phyloP scores from a whole-genome alignment of 2,888 invertebrate species.

The Drosophila eohydei region DNA sequence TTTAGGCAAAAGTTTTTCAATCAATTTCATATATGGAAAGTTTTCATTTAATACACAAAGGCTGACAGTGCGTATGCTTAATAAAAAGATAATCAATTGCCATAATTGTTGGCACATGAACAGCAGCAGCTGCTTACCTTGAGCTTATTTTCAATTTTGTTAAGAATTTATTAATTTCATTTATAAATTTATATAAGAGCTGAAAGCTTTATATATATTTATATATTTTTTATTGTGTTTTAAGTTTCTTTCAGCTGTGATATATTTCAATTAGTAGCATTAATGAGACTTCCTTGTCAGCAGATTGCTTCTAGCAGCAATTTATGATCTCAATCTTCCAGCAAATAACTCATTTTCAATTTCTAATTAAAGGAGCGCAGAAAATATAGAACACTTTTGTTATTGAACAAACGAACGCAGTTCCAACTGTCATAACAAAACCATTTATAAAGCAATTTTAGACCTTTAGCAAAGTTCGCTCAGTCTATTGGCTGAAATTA shows the following conservation, averaged over 20 bases:
- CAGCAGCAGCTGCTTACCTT: constrained; percentile 5
- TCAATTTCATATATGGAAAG: constrained; percentile 75
- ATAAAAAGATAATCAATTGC: constrained; percentile 43
- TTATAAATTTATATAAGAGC: neutral
- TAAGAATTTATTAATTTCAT: neutral
- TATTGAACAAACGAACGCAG: constrained; percentile 18
- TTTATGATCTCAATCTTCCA: constrained; percentile 23
- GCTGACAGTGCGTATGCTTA: constrained; percentile 41
- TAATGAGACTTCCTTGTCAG: neutral
- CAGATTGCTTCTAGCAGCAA: neutral
- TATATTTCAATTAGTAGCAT: constrained; percentile 57
- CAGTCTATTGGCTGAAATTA: constrained; percentile 19
- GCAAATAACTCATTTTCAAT: neutral
- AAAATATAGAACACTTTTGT: constrained; percentile 24
- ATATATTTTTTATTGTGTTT: neutral
- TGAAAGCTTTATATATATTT: neutral
- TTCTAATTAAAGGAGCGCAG: constrained; percentile 34
- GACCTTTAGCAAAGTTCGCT: constrained; percentile 8
- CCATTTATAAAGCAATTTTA: constrained; percentile 36
- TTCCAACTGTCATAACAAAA: constrained; percentile 41
- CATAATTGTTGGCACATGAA: constrained; percentile 28
- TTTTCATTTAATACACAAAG: constrained; percentile 41
- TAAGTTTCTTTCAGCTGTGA: constrained; percentile 23
- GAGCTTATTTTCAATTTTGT: neutral
- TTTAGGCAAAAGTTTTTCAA: constrained; percentile 70